Evolutionary conservation across 2,888 invertebrate species (phyloP).

Genomic region (Acronicta aceris): DNA sequence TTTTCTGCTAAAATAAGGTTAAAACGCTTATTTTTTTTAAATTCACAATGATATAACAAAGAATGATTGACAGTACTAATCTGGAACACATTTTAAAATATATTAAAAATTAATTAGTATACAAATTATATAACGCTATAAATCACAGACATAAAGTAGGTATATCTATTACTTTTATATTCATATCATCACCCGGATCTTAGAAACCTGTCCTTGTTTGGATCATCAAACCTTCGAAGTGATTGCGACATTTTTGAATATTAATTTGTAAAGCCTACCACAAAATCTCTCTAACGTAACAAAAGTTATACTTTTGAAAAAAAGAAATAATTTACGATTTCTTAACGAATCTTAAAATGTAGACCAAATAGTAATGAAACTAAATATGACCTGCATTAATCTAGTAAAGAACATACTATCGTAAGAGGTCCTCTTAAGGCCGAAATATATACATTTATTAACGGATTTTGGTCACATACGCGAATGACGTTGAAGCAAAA

Average conservation of each 20-base stretch:
- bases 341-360: no score
- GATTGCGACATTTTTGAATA: slow-evolving; percentile 47
- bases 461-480: no score
- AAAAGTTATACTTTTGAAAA: background rate
- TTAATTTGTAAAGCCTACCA: slow-evolving; percentile 19
- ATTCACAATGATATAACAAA: no score
- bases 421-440: no score
- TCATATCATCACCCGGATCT: slow-evolving; percentile 53
- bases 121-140: slow-evolving; percentile 32
- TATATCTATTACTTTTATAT: slow-evolving; percentile 34
- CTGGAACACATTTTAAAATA: slow-evolving; percentile 26
- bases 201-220: slow-evolving; percentile 49
- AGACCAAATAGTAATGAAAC: no score
- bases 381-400: no score
- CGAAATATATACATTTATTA: no score
- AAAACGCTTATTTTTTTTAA: background rate
- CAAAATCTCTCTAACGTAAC: background rate
- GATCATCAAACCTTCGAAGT: slow-evolving; percentile 36
- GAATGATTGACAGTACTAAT: slow-evolving; percentile 6
- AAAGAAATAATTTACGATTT: no score
- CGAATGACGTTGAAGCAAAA: no score
- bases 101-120: slow-evolving; percentile 35
- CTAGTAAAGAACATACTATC: no score
- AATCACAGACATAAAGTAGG: slow-evolving; percentile 31
- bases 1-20: background rate